Conservation (phyloP, 2,113 vertebrate genomes). For the Todiramphus saurophagus region DNA sequence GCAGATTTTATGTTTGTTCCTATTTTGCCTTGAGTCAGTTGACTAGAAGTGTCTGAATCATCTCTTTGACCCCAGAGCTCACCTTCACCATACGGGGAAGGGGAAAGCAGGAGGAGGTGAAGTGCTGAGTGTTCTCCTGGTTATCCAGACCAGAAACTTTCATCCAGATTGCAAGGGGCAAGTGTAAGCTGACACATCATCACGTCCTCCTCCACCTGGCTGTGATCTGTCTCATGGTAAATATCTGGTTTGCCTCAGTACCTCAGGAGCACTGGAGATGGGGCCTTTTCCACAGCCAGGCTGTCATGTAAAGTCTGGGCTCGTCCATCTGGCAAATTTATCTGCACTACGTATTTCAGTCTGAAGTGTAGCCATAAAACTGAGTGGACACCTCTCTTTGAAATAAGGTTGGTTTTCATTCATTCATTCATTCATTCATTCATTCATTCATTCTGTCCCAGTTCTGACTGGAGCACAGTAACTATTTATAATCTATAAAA, state of each 20-base stretch:
- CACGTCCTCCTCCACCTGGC: not conserved
- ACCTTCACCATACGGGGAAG: not conserved
- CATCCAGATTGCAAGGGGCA: fast-evolving
- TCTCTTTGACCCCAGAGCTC: not conserved
- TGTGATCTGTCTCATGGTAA: not conserved
- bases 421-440: not conserved
- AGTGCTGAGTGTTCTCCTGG: not conserved
- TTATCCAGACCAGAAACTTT: not conserved
- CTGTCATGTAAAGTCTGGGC: not conserved
- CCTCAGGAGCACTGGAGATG: not conserved
- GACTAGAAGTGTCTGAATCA: not conserved
- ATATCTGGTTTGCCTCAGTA: not conserved
- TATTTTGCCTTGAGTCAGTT: not conserved
- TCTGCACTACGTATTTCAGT: fast-evolving
- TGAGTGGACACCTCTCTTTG: not conserved
- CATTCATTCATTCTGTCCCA: not conserved
- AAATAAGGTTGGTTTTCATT: not conserved
- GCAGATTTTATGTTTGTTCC: not conserved
- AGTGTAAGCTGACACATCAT: not conserved
- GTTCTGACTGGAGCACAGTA: not conserved
- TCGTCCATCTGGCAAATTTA: not conserved
- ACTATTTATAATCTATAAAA: not conserved
- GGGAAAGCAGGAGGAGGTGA: not conserved
- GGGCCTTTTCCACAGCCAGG: not conserved
- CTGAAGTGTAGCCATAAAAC: not conserved